Evolutionary conservation across 2,797 vertebrate genomes (phyloP), one percentile per base, ranked within the genome.

Genomic region (Alauda arvensis): DNA sequence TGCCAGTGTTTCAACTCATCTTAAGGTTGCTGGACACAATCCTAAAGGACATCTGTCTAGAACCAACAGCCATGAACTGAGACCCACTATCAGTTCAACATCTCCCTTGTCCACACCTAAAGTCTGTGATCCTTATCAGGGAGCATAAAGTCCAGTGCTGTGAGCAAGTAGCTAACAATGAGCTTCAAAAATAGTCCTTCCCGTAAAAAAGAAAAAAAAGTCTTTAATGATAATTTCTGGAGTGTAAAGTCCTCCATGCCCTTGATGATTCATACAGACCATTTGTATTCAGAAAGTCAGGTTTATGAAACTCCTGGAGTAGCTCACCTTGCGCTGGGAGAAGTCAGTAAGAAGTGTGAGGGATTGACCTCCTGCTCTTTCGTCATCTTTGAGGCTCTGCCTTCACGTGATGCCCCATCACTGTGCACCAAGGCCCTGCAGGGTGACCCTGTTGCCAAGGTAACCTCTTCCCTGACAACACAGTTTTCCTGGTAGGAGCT

Each of bases 251-350:
- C 42, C 31, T 75, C 21, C 26, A 3, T 49, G 57, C 19, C 85
- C 88, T 92, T 80, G 55, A 34, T 7, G 16, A 82, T 45, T 84
- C 51, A 25, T 21, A 68, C 33, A 81, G 55, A 46, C 40, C 23
- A 92, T 92, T 71, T 91, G 87, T 87, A 93, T 92, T 92, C 88
- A 93, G 74, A 77, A 83, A 87, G 56, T 15, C 60, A 60, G 37
- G 74, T 67, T 66, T 69, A 37, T 60, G 33, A 81, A 88, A 40
- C 70, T 93, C 52, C 52, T 83, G n/a, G 7, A 85, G 67, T 12
- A 81, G 26, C 80, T 91, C 77, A 76, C 70, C 56, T 90, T 85
- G 83, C 11, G 10, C 74, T 43, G 66, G 71, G 15, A 0, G 4
- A 91, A 95, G 74, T 62, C 74, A 78, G 34, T 7, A 25, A 78